Evolutionary conservation across 2,888 invertebrate genomes (phyloP), one percentile per base, ranked within the genome.

Genomic region (Protodeltote pygarga): DNA sequence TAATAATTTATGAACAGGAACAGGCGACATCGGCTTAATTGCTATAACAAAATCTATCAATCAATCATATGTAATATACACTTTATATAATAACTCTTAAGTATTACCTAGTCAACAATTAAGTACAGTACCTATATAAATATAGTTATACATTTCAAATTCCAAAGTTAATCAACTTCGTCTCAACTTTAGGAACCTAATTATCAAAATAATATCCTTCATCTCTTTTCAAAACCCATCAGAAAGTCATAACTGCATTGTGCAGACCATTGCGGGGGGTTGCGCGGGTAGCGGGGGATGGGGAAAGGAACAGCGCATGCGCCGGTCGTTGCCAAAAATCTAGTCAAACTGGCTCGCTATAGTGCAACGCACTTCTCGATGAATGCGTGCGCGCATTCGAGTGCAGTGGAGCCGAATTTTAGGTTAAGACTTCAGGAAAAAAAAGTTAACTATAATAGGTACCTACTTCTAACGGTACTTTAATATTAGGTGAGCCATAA

Each of bases 311-410:
- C 71, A 44, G 71, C 52, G 67, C 71, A 66, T 66, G 67, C 70
- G 70, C 67, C 51, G 68, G 64, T 69, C 65, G 80, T 83, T 86
- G 89, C 91, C 90, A 91, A 91, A 91, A 92, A 92, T 91, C 92
- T 92, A 92, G 92, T 91, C 92, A 90, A 87, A 92, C 91, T 87
- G 88, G 91, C 86, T 90, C 73, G 83, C 80, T 86, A 82, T 89
- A 88, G 90, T 89, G 90, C 90, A 90, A 89, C 85, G 90, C 83
- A 88, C 90, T 85, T 85, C 83, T 79, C 83, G 83, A 80, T 85
- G 85, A 80, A 85, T 86, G 83, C 82, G 76, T 75, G 62, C 47
- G 75, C 57, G 80, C 61, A 73, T 46, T 57, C 10, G 10, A 49
- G 47, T 46, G 39, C 23, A 0, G 44, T 79, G 64, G 87, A 89